Evolutionary conservation across 1,140 invertebrate species (phyloP).

Genomic region (Temnothorax longispinosus): DNA sequence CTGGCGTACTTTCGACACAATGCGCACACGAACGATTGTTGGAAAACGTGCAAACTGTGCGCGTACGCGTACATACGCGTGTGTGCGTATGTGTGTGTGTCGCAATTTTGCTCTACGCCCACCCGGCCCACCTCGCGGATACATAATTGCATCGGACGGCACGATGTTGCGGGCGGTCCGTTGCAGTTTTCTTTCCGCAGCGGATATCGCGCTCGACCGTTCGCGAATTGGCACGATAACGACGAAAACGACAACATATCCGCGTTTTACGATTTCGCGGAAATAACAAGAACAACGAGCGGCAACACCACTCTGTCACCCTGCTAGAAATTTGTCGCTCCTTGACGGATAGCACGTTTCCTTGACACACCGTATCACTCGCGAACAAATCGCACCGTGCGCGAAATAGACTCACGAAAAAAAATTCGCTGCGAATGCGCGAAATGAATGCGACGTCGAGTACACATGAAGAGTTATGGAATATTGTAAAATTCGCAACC

Average conservation of each 20-base stretch:
- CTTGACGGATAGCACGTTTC: conserved; percentile 8
- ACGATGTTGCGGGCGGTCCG: neutral
- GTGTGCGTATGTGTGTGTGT: neutral
- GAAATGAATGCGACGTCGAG: neutral
- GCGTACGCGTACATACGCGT: neutral
- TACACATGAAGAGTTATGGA: neutral
- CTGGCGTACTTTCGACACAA: conserved; percentile 51
- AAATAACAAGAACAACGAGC: neutral
- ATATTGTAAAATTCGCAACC: neutral
- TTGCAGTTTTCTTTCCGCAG: conserved; percentile 22
- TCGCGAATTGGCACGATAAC: conserved; percentile 17
- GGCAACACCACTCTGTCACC: neutral
- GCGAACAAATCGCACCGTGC: neutral
- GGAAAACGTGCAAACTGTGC: conserved; percentile 17
- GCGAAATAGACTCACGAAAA: neutral
- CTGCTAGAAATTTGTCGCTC: neutral
- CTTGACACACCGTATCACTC: neutral
- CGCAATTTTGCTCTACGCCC: conserved; percentile 29
- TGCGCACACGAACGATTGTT: conserved; percentile 36
- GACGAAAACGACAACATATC: neutral
- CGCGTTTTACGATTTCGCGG: conserved; percentile 44
- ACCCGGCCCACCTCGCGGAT: conserved; percentile 3
- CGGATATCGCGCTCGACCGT: neutral
- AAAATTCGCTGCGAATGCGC: neutral
- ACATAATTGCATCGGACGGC: conserved; percentile 14